Conservation (phyloP, 2,797 vertebrate species). For the Syncerus caffer region DNA sequence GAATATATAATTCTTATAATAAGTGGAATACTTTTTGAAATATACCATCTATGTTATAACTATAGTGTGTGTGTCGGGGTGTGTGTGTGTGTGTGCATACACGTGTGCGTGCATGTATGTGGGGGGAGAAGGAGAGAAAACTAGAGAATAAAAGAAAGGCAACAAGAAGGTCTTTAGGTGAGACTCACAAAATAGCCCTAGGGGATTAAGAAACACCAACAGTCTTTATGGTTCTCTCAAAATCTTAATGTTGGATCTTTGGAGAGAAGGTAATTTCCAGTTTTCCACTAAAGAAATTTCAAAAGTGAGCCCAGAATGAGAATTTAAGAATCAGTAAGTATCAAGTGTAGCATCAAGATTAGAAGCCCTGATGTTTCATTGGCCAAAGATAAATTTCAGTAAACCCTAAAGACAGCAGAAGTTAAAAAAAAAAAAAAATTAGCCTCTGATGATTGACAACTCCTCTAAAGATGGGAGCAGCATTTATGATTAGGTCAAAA, state of each 20-base stretch:
- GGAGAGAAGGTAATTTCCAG: not conserved
- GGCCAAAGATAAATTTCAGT: not conserved
- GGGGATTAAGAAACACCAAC: not conserved
- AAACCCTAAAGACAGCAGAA: not conserved
- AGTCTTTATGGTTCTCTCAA: not conserved
- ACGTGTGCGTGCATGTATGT: accelerated
- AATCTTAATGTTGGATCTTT: not conserved
- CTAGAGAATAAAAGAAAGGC: not conserved
- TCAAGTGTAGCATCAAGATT: not conserved
- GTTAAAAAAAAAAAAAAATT: not conserved
- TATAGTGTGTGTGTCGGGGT: not conserved
- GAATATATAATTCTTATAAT: not conserved
- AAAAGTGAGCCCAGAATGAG: not conserved
- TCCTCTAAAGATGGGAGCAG: not conserved
- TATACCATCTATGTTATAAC: not conserved
- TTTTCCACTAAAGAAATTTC: not conserved
- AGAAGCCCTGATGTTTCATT: not conserved
- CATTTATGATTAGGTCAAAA: not conserved
- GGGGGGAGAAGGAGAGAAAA: not conserved
- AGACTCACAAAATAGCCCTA: not conserved
- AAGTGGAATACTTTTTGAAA: not conserved
- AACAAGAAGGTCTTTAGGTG: not conserved
- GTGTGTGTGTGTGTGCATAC: not conserved
- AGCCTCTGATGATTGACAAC: not conserved
- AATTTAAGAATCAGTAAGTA: not conserved